Evolutionary conservation across 2,113 vertebrate genomes (phyloP), one percentile per base, ranked within the genome.

Genomic region (Ammodytes marinus): DNA sequence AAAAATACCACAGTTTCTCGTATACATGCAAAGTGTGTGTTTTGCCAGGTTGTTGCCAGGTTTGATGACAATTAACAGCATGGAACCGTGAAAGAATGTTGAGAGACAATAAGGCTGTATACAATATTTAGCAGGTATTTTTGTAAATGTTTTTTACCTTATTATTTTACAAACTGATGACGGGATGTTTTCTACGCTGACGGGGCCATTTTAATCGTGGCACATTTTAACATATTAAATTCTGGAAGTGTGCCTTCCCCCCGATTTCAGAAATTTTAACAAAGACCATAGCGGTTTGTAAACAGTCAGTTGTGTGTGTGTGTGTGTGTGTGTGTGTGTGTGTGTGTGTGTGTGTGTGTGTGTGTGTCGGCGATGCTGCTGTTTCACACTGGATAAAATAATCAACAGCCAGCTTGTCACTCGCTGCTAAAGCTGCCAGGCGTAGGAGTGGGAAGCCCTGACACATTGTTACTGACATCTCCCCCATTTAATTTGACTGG

Each of bases 401-500:
- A 93, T 91, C 90, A 91, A 84, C 86, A 92, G 88, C 82, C 85
- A 43, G 65, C 88, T 53, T 85, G 85, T 89, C 88, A 84, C 91
- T 92, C 85, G 43, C 77, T 67, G 15, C 88, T 27, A 27, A 89
- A 88, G 81, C 88, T 89, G 85, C 74, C 93, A 91, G 78, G 92
- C 73, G 90, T 85, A 82, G 85, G 80, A 92, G 88, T 79, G 82
- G 27, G 87, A 86, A 75, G 89, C 91, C 80, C 46, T 92, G 90
- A 92, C 91, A 92, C 86, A 75, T 27, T 90, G 90, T 91, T 92
- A 93, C 91, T 94, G 93, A 94, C 91, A 91, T 92, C 86, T 93
- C 92, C 90, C 91, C 90, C 91, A 91, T 95, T 95, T 94, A 91
- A 94, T 95, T 93, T 94, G 94, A 93, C 92, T 93, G 87, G 83